phyloP scores from a whole-genome alignment of 2,113 vertebrate genomes.

The Natator depressus region DNA sequence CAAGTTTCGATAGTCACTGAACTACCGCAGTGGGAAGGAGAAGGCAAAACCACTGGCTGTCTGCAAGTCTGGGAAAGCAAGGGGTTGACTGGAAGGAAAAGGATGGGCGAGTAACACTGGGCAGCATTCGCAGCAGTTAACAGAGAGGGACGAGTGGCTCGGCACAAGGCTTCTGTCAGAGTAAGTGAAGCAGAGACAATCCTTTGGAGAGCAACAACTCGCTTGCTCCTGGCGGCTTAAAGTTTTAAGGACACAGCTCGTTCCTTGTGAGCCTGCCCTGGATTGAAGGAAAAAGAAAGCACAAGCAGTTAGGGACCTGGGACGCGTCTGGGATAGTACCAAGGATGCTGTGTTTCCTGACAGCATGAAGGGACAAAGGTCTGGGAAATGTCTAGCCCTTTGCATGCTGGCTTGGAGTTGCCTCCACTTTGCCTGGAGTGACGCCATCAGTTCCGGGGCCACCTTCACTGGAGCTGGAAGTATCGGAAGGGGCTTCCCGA shows the following conservation, averaged over 20 bases:
- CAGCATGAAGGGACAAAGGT: constrained; percentile 21
- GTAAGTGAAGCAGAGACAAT: neutral
- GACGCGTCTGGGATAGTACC: neutral
- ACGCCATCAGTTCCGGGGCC: neutral
- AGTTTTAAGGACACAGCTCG: constrained; percentile 63
- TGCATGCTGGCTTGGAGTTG: constrained; percentile 63
- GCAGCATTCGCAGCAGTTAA: neutral
- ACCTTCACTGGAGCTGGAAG: neutral
- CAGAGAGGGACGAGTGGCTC: neutral
- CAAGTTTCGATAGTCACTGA: accelerated
- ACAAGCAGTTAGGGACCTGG: accelerated
- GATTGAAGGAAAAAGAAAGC: neutral
- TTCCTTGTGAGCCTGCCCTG: neutral
- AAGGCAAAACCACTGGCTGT: neutral
- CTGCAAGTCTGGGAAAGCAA: neutral
- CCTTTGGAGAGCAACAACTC: neutral
- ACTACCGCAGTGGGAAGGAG: neutral
- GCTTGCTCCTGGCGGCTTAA: constrained; percentile 61
- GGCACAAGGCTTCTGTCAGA: neutral
- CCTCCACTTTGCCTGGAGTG: constrained; percentile 27
- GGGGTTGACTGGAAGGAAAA: neutral
- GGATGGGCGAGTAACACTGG: neutral
- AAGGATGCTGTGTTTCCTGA: neutral
- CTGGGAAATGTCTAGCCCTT: neutral
- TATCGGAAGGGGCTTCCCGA: neutral